These are phyloP conservation scores for Lithobates sylvaticus DNA, from an alignment of 2,797 vertebrate genomes.

Conservation along the genomic window DNA sequence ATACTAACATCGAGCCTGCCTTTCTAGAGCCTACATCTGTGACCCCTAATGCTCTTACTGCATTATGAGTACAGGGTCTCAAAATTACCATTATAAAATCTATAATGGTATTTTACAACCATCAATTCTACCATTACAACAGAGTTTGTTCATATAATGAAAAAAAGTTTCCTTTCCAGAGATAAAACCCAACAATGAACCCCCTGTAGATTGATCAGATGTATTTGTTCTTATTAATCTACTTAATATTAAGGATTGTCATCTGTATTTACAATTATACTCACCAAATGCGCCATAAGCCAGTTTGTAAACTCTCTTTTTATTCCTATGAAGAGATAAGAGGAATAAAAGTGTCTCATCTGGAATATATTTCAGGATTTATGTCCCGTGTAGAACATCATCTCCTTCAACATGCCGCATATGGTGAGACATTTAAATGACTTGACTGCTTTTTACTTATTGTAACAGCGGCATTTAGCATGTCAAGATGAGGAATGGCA, in stretches of 20 bases:
- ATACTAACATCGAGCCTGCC: too few relatives aligned
- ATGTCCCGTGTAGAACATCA: slow-evolving; percentile 50
- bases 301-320: slow-evolving; percentile 50
- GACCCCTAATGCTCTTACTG: too few relatives aligned
- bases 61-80: too few relatives aligned
- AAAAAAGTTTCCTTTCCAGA: not conserved
- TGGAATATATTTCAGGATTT: slow-evolving; percentile 58
- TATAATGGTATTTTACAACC: not conserved
- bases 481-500: slow-evolving; percentile 57
- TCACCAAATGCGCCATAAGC: slow-evolving; percentile 32
- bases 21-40: too few relatives aligned
- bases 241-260: slow-evolving; percentile 52
- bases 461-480: slow-evolving; percentile 51
- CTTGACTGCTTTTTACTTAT: slow-evolving; percentile 60
- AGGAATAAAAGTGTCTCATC: slow-evolving; percentile 59
- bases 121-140: not conserved
- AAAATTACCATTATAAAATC: not conserved
- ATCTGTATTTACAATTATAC: slow-evolving; percentile 58
- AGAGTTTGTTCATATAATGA: not conserved
- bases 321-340: slow-evolving; percentile 56
- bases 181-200: not conserved
- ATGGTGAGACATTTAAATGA: slow-evolving; percentile 60
- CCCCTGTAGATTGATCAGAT: not conserved
- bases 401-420: slow-evolving; percentile 50
- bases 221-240: slow-evolving; percentile 50